These are phyloP conservation scores for Melanophora roralis DNA, from an alignment of 2,888 invertebrate species.

Conservation along the genomic window DNA sequence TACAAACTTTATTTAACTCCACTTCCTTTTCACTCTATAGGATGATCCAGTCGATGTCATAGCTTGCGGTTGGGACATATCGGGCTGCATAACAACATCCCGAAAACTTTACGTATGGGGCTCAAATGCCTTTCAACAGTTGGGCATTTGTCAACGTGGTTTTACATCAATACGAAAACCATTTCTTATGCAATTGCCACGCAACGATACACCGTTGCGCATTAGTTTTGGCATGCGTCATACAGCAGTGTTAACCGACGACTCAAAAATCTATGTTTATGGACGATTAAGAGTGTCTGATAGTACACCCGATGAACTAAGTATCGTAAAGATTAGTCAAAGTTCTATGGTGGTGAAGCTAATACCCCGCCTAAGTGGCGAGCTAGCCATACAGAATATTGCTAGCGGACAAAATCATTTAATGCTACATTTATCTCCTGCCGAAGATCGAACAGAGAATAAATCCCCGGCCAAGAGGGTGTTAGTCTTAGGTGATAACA, in stretches of 20 bases:
- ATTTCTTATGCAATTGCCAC: conserved; percentile 71
- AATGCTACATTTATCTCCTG: conserved; percentile 68
- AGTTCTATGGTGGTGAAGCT: conserved; percentile 72
- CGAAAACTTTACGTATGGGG: conserved; percentile 89
- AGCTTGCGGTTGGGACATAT: conserved; percentile 90
- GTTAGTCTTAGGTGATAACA: conserved; percentile 90
- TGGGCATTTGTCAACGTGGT: conserved; percentile 81
- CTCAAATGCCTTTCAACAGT: conserved; percentile 86
- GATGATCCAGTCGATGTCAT: conserved; percentile 82
- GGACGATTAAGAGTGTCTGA: conserved; percentile 72
- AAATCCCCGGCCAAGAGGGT: conserved; percentile 72
- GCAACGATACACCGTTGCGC: conserved; percentile 69
- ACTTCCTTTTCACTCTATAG: conserved; percentile 68
- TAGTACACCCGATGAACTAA: conserved; percentile 70
- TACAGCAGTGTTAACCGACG: conserved; percentile 73
- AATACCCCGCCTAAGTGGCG: conserved; percentile 67
- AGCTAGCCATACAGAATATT: conserved; percentile 80
- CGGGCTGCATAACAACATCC: conserved; percentile 84
- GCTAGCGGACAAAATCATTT: conserved; percentile 90
- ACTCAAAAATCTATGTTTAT: conserved; percentile 73
- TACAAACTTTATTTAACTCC: neutral
- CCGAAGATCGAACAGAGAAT: conserved; percentile 56
- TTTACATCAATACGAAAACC: conserved; percentile 73
- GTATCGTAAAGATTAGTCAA: conserved; percentile 70
- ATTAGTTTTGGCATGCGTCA: conserved; percentile 75